A percentile compares a stretch with the other conserved stretches of the same genome.
phyloP scores from a whole-genome alignment of 2,888 invertebrate genomes.

The Gymnosoma rotundatum region DNA sequence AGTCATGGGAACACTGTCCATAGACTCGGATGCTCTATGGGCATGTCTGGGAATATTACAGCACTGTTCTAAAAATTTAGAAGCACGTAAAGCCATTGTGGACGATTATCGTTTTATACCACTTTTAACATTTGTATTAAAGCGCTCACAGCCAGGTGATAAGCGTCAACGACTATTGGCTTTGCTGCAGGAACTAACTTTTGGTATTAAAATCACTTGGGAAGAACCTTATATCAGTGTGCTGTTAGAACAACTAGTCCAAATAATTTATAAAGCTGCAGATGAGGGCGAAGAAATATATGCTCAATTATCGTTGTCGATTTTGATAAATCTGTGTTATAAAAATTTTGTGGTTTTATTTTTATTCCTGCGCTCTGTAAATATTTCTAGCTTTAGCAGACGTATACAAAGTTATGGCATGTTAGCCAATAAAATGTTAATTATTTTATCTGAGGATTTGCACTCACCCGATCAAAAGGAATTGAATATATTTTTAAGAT shows the following conservation, averaged over 20 bases:
- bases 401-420: constrained; percentile 79
- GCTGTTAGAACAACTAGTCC: constrained; percentile 86
- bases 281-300: constrained; percentile 73
- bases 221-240: constrained; percentile 89
- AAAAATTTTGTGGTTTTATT: constrained; percentile 90
- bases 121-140: constrained; percentile 76
- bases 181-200: constrained; percentile 87
- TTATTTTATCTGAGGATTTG: constrained; percentile 80
- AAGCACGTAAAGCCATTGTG: constrained; percentile 77
- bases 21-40: constrained; percentile 78
- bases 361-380: constrained; percentile 87
- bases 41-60: constrained; percentile 78
- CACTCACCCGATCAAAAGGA: constrained; percentile 77
- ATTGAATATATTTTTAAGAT: constrained; percentile 78
- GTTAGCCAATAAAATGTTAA: constrained; percentile 80
- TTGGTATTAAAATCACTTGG: constrained; percentile 91
- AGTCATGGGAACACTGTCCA: constrained; percentile 76
- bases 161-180: constrained; percentile 76
- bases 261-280: constrained; percentile 84
- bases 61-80: constrained; percentile 78
- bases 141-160: constrained; percentile 75
- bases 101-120: constrained; percentile 80
- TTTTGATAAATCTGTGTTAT: constrained; percentile 90
- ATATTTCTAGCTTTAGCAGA: constrained; percentile 81
- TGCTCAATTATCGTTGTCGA: constrained; percentile 84